These are phyloP conservation scores for Boloria selene DNA, from an alignment of 2,888 invertebrate genomes.

Conservation along the genomic window DNA sequence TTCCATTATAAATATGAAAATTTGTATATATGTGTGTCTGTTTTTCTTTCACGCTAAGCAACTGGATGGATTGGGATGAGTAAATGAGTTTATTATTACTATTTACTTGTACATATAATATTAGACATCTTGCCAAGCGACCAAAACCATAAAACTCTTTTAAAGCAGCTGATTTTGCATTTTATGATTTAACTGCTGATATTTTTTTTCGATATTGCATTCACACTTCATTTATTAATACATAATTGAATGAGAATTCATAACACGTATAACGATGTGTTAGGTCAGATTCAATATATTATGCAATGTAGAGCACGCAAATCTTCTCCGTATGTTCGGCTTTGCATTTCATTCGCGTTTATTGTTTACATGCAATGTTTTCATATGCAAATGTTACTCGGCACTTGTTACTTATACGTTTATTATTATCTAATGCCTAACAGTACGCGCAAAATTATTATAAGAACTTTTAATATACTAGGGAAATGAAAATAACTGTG, in stretches of 20 bases:
- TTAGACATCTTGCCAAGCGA: no score
- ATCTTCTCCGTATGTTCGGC: slow-evolving; percentile 28
- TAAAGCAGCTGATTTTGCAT: no score
- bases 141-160: no score
- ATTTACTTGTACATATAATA: no score
- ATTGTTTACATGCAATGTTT: slow-evolving; percentile 42
- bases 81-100: no score
- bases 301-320: slow-evolving; percentile 36
- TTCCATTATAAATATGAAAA: background rate
- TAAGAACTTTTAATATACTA: slow-evolving; percentile 21
- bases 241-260: slow-evolving; percentile 8
- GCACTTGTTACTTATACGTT: slow-evolving; percentile 7
- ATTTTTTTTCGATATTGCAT: no score
- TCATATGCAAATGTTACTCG: slow-evolving; percentile 35
- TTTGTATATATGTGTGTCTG: no score
- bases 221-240: background rate
- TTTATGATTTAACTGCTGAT: no score
- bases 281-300: slow-evolving; percentile 29
- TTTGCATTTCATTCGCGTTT: slow-evolving; percentile 30
- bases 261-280: slow-evolving; percentile 28
- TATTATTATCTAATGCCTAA: slow-evolving; percentile 7
- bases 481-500: slow-evolving; percentile 44
- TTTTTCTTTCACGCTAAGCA: no score
- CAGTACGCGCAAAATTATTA: background rate
- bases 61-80: no score